phyloP scores from a whole-genome alignment of 92 coral and sea anemone genomes.

The Nematostella vectensis region DNA sequence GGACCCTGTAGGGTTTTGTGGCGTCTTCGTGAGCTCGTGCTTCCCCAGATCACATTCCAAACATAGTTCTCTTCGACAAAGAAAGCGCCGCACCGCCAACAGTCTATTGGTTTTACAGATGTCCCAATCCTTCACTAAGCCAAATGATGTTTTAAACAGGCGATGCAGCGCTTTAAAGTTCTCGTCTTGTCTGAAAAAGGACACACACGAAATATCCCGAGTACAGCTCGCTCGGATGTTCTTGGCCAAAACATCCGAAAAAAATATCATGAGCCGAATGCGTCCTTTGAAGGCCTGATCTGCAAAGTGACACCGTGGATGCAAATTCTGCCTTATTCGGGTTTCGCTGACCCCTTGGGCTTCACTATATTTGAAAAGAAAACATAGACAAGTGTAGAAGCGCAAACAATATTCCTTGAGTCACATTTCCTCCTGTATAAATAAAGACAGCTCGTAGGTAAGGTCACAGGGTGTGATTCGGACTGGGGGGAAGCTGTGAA shows the following conservation, averaged over 20 bases:
- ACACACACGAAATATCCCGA: neutral
- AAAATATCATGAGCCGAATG: slow-evolving; percentile 14
- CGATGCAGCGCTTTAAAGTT: neutral
- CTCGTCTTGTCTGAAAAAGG: neutral
- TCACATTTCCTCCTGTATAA: too few relatives aligned
- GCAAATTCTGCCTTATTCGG: slow-evolving; percentile 17
- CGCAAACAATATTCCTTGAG: neutral
- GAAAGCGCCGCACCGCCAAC: slow-evolving; percentile 21
- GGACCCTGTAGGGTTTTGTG: too few relatives aligned
- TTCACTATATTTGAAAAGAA: slow-evolving; percentile 9
- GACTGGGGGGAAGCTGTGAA: neutral
- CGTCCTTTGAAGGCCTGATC: neutral
- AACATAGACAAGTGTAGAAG: slow-evolving; percentile 5
- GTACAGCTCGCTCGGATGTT: neutral
- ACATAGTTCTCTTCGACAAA: slow-evolving; percentile 9
- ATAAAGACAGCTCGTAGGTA: too few relatives aligned
- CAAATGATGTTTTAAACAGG: slow-evolving; percentile 10
- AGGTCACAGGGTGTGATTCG: too few relatives aligned
- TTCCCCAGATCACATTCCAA: slow-evolving; percentile 3
- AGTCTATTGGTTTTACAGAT: slow-evolving; percentile 54
- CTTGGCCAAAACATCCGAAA: slow-evolving; percentile 14
- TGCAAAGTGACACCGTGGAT: slow-evolving; percentile 20
- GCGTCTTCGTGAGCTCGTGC: neutral
- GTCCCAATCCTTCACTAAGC: slow-evolving; percentile 15
- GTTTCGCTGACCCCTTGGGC: slow-evolving; percentile 7